Percentiles rank a stretch among this genome's conserved stretches.
Evolutionary conservation across 2,888 invertebrate genomes (phyloP).

Genomic region (Molorchus minor): DNA sequence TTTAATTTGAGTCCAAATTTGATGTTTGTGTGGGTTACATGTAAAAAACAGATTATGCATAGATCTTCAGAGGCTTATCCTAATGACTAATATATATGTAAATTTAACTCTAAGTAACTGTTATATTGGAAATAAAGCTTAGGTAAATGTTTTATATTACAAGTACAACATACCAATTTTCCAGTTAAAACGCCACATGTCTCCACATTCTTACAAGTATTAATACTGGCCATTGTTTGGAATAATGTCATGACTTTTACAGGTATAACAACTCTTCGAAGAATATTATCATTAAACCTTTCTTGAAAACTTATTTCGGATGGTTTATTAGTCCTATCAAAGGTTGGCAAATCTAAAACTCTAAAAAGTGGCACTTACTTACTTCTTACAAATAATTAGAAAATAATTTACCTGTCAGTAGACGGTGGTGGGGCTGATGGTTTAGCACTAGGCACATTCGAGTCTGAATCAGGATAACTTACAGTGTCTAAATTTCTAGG

Average conservation of each 20-base stretch:
- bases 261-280: constrained; percentile 78
- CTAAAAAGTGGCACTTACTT: constrained; percentile 22
- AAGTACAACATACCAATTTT: constrained; percentile 72
- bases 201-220: constrained; percentile 86
- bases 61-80: no score
- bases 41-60: no score
- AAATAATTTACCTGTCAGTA: constrained; percentile 17
- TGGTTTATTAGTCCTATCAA: constrained; percentile 50
- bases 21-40: no score
- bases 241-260: constrained; percentile 79
- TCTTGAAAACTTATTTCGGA: constrained; percentile 30
- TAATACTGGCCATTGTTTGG: constrained; percentile 76
- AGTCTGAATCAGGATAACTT: constrained; percentile 50
- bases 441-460: constrained; percentile 24
- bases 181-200: constrained; percentile 95
- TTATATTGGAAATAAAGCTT: no score
- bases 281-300: constrained; percentile 41
- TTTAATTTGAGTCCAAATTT: no score
- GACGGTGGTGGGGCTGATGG: constrained; percentile 40
- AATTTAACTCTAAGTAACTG: no score
- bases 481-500: constrained; percentile 48
- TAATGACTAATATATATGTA: no score
- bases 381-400: background rate
- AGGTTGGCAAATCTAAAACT: constrained; percentile 28
- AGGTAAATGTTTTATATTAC: background rate